Percentiles rank a stretch among this genome's conserved stretches.
Conservation (phyloP, 2,888 invertebrate species). For the Furcula furcula region DNA sequence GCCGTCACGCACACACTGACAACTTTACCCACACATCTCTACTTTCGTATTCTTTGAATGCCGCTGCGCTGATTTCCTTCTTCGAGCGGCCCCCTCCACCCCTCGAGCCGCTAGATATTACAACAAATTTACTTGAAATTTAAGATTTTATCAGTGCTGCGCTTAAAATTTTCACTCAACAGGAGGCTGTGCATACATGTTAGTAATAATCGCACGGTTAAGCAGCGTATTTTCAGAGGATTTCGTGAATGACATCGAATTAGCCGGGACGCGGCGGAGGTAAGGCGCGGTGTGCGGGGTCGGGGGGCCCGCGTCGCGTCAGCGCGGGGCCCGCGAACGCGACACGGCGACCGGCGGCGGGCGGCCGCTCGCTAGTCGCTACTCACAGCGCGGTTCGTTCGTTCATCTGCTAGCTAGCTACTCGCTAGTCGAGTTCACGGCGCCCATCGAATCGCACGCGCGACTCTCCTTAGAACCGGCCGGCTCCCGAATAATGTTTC, state of each 20-base stretch:
- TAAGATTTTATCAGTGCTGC: conserved; percentile 5
- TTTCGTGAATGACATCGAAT: conserved; percentile 69
- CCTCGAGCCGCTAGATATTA: conserved; percentile 44
- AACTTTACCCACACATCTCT: conserved; percentile 50
- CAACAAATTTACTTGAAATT: conserved; percentile 13
- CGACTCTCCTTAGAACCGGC: conserved; percentile 74
- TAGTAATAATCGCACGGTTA: conserved; percentile 28
- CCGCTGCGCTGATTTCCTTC: conserved; percentile 69
- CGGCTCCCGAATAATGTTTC: conserved; percentile 81
- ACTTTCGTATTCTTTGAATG: conserved; percentile 52
- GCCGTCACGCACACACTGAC: conserved; percentile 43
- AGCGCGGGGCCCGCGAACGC: conserved; percentile 43
- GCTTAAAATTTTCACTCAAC: conserved; percentile 6
- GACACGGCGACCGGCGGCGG: conserved; percentile 35
- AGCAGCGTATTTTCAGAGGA: conserved; percentile 66
- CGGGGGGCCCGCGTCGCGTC: conserved; percentile 40
- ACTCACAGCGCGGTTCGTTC: conserved; percentile 33
- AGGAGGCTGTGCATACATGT: conserved; percentile 14
- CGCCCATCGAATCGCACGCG: conserved; percentile 75
- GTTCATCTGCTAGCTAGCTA: conserved; percentile 18
- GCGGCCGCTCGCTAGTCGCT: conserved; percentile 46
- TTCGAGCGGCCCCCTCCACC: conserved; percentile 50
- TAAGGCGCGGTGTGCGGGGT: conserved; percentile 31
- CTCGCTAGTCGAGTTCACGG: conserved; percentile 71
- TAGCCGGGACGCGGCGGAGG: conserved; percentile 43